These are phyloP conservation scores for Luffia ferchaultella DNA, from an alignment of 2,888 invertebrate species.

Conservation along the genomic window DNA sequence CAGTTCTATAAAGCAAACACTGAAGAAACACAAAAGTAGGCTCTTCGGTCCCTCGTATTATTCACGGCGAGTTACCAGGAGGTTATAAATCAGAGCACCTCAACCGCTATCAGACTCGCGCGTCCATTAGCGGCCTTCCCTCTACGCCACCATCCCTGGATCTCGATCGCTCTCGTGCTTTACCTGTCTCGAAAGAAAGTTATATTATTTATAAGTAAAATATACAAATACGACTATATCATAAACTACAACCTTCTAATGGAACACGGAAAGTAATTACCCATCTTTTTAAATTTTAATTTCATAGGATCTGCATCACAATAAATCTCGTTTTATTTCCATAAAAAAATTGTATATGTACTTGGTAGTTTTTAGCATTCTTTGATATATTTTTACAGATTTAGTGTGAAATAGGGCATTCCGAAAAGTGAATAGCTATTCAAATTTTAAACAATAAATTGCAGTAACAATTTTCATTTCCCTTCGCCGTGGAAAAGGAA, in stretches of 20 bases:
- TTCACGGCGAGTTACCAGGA: conserved; percentile 48
- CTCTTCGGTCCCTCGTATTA: conserved; percentile 31
- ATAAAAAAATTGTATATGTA: too few species aligned
- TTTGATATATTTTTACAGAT: too few species aligned
- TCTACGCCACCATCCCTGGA: neutral
- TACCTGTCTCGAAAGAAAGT: neutral
- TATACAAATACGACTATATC: too few species aligned
- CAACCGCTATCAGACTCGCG: conserved; percentile 34
- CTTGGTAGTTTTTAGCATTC: too few species aligned
- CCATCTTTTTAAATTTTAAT: too few species aligned
- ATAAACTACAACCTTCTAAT: too few species aligned
- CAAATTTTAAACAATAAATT: too few species aligned
- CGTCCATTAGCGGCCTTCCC: conserved; percentile 44
- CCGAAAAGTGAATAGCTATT: too few species aligned
- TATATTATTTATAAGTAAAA: neutral
- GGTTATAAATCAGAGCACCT: conserved; percentile 47
- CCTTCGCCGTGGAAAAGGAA: conserved; percentile 39
- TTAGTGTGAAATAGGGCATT: too few species aligned
- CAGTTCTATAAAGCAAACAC: neutral
- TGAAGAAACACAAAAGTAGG: neutral
- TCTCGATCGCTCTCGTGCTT: neutral
- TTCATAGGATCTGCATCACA: too few species aligned
- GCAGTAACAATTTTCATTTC: conserved; percentile 26
- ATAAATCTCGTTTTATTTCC: too few species aligned
- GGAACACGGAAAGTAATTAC: too few species aligned